Evolutionary conservation across 1,140 invertebrate species (phyloP).

Genomic region (Lordiphosa collinella): DNA sequence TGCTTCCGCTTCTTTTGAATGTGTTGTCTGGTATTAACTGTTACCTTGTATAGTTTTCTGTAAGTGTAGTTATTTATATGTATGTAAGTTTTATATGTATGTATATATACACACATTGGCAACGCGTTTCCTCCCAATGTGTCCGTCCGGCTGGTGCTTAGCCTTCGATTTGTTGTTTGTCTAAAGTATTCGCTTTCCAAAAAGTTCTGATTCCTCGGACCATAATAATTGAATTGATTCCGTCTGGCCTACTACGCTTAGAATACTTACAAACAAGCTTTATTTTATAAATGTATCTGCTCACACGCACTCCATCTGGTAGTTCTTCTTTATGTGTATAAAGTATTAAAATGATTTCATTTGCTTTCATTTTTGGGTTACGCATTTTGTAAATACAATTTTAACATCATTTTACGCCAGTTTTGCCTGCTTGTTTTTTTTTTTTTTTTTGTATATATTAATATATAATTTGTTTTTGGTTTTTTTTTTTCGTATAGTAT

Average conservation of each 20-base stretch:
- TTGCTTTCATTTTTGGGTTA: conserved; percentile 60
- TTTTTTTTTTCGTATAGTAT: conserved; percentile 60
- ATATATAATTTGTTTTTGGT: conserved; percentile 65
- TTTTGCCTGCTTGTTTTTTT: conserved; percentile 26
- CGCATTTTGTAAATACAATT: conserved; percentile 72
- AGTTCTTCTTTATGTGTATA: conserved; percentile 54
- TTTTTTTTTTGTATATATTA: conserved; percentile 71
- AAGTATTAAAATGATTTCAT: conserved; percentile 78
- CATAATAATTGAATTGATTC: conserved; percentile 7
- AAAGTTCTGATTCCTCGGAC: conserved; percentile 4
- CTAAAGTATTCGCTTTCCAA: conserved; percentile 55
- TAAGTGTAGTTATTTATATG: conserved; percentile 61
- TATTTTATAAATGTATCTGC: conserved; percentile 65
- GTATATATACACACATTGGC: conserved; percentile 49
- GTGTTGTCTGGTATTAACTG: conserved; percentile 20
- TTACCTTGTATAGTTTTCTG: conserved; percentile 77
- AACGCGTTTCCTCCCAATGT: conserved; percentile 21
- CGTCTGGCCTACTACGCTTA: conserved; percentile 61
- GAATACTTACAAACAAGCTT: conserved; percentile 72
- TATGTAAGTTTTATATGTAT: conserved; percentile 12
- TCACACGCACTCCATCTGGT: neutral
- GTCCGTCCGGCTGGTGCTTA: neutral
- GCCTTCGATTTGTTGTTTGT: neutral
- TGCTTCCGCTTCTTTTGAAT: conserved; percentile 43
- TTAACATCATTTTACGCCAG: conserved; percentile 39